Conservation (phyloP, 2,113 vertebrate genomes). For the Salvelinus sp. region DNA sequence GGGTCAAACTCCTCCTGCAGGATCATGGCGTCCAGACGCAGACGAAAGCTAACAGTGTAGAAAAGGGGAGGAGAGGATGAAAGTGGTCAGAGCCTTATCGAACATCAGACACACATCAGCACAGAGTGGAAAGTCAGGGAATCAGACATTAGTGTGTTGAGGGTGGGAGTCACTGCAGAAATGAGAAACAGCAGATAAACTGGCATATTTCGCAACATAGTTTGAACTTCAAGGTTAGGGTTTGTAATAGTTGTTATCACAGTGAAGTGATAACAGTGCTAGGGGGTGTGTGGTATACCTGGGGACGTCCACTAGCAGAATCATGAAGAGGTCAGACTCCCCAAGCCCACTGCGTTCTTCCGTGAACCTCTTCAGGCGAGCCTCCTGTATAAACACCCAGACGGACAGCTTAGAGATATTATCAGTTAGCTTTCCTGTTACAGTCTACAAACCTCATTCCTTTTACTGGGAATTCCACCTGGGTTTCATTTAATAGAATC, state of each 20-base stretch:
- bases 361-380: conserved; percentile 67
- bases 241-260: background rate
- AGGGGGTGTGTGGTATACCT: conserved; percentile 59
- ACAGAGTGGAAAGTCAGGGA: background rate
- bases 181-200: background rate
- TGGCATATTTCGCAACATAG: background rate
- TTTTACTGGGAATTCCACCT: background rate
- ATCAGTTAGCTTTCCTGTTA: background rate
- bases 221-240: background rate
- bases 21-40: conserved; percentile 79
- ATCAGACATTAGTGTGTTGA: background rate
- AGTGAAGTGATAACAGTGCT: background rate
- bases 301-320: conserved; percentile 74
- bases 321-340: conserved; percentile 77
- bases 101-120: conserved; percentile 4
- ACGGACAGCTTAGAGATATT: conserved; percentile 13
- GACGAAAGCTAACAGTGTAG: conserved; percentile 65
- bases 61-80: conserved; percentile 3
- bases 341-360: conserved; percentile 70
- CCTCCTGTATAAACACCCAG: conserved; percentile 65
- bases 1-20: conserved; percentile 83
- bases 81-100: too few species aligned
- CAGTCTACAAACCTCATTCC: background rate
- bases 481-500: too few species aligned
- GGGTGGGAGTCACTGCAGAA: background rate